Conservation (phyloP, 2,113 vertebrate species). For the Saccopteryx bilineata region DNA sequence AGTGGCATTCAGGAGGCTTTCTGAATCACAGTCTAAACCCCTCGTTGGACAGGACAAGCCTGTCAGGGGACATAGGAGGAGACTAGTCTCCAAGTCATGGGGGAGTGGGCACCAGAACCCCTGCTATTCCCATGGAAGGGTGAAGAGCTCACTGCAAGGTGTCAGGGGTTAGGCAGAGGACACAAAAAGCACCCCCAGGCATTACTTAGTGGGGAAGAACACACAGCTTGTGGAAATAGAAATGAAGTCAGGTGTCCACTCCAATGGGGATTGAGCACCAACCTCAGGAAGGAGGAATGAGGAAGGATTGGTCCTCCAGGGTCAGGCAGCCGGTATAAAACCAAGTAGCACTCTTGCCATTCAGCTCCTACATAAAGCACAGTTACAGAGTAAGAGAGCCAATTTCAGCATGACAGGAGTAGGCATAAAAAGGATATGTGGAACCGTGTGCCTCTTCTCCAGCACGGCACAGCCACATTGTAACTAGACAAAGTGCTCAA, state of each 20-base stretch:
- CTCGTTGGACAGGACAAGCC: background rate
- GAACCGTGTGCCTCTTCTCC: conserved; percentile 30
- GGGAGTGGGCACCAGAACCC: background rate
- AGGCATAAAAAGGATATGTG: conserved; percentile 70
- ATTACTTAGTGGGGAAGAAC: background rate
- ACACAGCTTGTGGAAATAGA: conserved; percentile 57
- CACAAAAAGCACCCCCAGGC: background rate
- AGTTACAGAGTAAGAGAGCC: conserved; percentile 57
- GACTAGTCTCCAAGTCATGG: background rate
- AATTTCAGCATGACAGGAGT: conserved; percentile 77
- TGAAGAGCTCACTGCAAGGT: background rate
- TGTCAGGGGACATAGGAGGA: background rate
- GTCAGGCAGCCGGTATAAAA: background rate
- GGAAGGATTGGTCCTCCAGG: conserved; percentile 40
- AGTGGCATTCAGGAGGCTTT: background rate
- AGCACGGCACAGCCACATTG: background rate
- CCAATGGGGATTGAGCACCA: conserved; percentile 22
- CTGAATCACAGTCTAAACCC: background rate
- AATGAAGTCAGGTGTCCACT: background rate
- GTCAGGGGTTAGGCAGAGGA: background rate
- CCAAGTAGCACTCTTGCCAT: background rate
- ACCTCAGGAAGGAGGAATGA: background rate
- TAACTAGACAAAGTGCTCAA: conserved; percentile 12
- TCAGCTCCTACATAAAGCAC: conserved; percentile 70
- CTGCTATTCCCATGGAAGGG: background rate